Evolutionary conservation across 2,797 vertebrate genomes (phyloP), one percentile per base, ranked within the genome.

Genomic region (Tokudaia muenninki): DNA sequence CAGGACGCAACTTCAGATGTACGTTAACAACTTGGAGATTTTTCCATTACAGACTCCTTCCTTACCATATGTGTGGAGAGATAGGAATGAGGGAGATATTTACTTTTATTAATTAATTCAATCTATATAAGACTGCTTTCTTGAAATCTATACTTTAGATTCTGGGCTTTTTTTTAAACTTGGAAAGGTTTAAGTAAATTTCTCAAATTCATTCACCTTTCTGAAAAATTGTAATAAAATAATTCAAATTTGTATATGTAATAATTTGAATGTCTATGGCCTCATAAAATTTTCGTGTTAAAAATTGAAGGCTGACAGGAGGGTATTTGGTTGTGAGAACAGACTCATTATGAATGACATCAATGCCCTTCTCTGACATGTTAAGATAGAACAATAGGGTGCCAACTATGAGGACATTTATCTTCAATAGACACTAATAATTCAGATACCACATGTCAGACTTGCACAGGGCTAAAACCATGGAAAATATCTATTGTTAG

Each of bases 311-410:
- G 1, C 3, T 19, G 26, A 22, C 2, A 37, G 26, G 10, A 81
- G 2, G 4, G 29, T n/a, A 67, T 86, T 84, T 67, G 61, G 19
- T 14, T 50, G 17, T 21, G 44, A 67, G 61, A 14, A 7, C 10
- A 8, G 57, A 22, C 41, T 65, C 29, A 34, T 24, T 77, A 44
- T 31, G 16, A 63, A 21, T 63, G 63, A 52, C 12, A 44, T 44
- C n/a, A 47, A 10, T 17, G 8, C 1, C 0, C 0, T 26, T 5
- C 13, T 75, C 19, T 72, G 17, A 55, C 34, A 34, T 0, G 3
- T 61, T 10, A 52, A 2, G 19, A 26, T 1, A n/a, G 4, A 87
- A 3, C 6, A 34, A 8, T 55, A 34, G 72, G 1, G 4, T 34
- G 0, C 1, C 1, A 11, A 37, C 21, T 52, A 2, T 65, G 22